Percentiles rank a stretch among this genome's conserved stretches.
phyloP scores from a whole-genome alignment of 1,140 invertebrate genomes.

The Proales similis region DNA sequence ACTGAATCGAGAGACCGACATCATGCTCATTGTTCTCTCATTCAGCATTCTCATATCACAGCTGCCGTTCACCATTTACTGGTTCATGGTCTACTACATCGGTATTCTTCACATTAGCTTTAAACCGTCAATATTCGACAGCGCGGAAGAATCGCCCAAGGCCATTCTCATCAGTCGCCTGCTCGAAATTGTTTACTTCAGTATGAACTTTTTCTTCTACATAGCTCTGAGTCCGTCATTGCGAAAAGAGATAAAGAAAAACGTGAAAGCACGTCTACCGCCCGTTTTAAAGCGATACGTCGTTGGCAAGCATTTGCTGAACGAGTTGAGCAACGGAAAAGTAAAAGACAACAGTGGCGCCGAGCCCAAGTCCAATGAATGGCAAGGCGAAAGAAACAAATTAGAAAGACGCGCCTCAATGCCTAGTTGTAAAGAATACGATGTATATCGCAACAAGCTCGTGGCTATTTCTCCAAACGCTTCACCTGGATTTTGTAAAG shows the following conservation, averaged over 20 bases:
- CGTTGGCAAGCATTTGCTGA: no score
- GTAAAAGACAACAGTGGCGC: no score
- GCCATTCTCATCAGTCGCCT: constrained; percentile 14
- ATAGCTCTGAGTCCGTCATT: constrained; percentile 22
- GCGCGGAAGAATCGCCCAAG: constrained; percentile 22
- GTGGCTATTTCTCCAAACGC: no score
- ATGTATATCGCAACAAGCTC: no score
- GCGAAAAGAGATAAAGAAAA: constrained; percentile 31
- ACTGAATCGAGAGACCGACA: constrained; percentile 34
- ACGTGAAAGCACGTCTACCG: no score
- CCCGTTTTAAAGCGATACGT: no score
- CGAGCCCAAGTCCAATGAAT: no score
- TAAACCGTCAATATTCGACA: constrained; percentile 6
- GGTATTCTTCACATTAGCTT: constrained; percentile 12
- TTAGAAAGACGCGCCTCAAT: no score
- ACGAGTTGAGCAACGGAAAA: no score
- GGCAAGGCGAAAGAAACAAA: no score
- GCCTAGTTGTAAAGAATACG: no score
- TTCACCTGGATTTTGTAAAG: no score
- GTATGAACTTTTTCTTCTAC: constrained; percentile 35
- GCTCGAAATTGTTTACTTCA: constrained; percentile 34
- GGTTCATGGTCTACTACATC: constrained; percentile 20
- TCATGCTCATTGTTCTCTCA: constrained; percentile 33
- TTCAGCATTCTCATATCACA: constrained; percentile 37
- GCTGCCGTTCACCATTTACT: constrained; percentile 27